Evolutionary conservation across 2,797 vertebrate species (phyloP), one percentile per base, ranked within the genome.

Genomic region (Carcharodon carcharias): DNA sequence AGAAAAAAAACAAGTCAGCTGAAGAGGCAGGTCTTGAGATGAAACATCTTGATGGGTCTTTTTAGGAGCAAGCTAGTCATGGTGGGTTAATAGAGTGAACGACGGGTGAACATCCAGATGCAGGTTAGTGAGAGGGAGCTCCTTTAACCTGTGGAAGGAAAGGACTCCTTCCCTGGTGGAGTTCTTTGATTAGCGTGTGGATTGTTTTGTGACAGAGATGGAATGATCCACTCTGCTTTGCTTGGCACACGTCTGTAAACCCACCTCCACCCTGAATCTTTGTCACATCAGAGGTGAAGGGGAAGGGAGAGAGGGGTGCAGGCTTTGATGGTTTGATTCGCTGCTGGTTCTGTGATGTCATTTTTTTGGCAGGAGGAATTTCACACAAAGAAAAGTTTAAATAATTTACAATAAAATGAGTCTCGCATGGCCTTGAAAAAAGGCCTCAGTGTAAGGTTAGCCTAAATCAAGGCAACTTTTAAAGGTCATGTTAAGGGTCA

Each of bases 281-380:
- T 58, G 12, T 35, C 54, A 8, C 7, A n/a, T 54, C 65, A 56
- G 45, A 73, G 28, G 50, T 11, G 28, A 97, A 96, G 87, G 93
- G 96, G 96, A 45, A 28, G 40, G 16, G 4, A 16, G 0, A 85
- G 97, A 96, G 96, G 96, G 96, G 96, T 96, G 96, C 92, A 96
- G 96, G 45, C 65, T 56, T 71, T 73, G 69, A 69, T 95, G 65
- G 54, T 71, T 95, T 71, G 40, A 54, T 67, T 95, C 50, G 50
- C 94, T 73, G 69, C 69, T 73, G 94, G 26, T 73, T 73, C 67
- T 71, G 69, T 16, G 40, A 14, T 95, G 94, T 73, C 94, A 95
- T 31, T 77, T 71, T 54, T 95, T 95, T 54, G 94, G 40, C 67
- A 96, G 80, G 96, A 95, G 96, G 71, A 96, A 88, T 93, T 73